Evolutionary conservation across 2,797 vertebrate genomes (phyloP), one percentile per base, ranked within the genome.

Genomic region (Lepilemur septentrionalis): DNA sequence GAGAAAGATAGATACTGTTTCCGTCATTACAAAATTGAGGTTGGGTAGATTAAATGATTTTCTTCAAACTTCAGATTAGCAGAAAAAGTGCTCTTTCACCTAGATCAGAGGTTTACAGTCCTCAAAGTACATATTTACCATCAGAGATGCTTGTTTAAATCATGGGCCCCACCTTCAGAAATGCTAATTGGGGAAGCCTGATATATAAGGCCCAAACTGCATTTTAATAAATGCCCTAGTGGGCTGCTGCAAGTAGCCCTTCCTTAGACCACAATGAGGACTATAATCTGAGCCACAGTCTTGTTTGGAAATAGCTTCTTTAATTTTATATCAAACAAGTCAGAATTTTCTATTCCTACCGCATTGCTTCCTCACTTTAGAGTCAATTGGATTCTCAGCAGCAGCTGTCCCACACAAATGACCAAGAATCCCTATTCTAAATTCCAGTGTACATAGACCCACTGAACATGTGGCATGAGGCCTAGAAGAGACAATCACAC

Each of bases 1-100:
- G 38, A 35, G n/a, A 59, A 93, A 93, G 69, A 85, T 13, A 63
- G 20, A 70, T 86, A 91, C 73, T 50, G 5, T 78, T 91, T 81
- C 43, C 32, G 63, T 81, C 52, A 88, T 84, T 90, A 84, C 23
- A 93, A 89, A 83, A 70, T n/a, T 85, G 50, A 96, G n/a, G 3
- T 59, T 73, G 57, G 20, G 30, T 78, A 73, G 8, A 75, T 91
- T 76, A 87, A 87, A 93, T 93, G 2, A 63, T 78, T 92, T 80
- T 61, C 15, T 73, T 10, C 35, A 55, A 41, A 75, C 41, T 79
- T 90, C 32, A n/a, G 43, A 85, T 69, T 76, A 73, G 25, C 43
- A 65, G 14, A 67, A 84, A 70, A 93, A 61, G 43, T 73, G 20
- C 30, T 88, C 18, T 92, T 89, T 87, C 10, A 20, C 69, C 13